Evolutionary conservation across 1,140 invertebrate species (phyloP), one percentile per base, ranked within the genome.

Genomic region (Bacillus rossius): DNA sequence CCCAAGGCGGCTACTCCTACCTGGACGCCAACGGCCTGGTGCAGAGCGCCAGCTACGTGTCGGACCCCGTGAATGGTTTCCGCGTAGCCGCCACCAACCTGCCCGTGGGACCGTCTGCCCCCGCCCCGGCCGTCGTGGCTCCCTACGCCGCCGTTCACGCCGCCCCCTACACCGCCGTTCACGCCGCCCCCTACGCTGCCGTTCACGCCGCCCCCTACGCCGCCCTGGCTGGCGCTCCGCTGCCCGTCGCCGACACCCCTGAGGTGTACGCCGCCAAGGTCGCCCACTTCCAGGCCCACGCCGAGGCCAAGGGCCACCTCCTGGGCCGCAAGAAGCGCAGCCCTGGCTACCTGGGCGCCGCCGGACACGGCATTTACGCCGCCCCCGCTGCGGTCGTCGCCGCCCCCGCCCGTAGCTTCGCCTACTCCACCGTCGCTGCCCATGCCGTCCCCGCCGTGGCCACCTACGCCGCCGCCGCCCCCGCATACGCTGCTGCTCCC

Each of bases 1-100:
- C 84, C 5, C 79, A 79, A 25, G 85, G 86, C 26, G 81, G 80
- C 40, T 88, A 86, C 69, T 84, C 83, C 54, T 88, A 88, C 65
- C 75, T 88, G 19, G 86, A 89, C 67, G 79, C 81, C 8, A 78
- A 86, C 67, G 85, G 85, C 2, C 69, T 84, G 22, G 64, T 85
- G 3, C 85, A 87, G 68, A 77, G 74, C 2, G 81, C 49, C 13
- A 26, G 26, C 50, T 84, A 85, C 68, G 74, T 81, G 34, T 76
- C 82, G n/a, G 83, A 85, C 57, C 77, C 78, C 7, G 61, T 74
- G 53, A 75, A 77, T 52, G 84, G 84, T 42, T 87, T 86, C 73
- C 75, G 82, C 37, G 83, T 84, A 8, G 77, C 81, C 8, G 83
- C 80, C 19, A 84, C 81, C 16, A 85, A 86, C 69, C 64, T 83